A percentile compares a stretch with the other conserved stretches of the same genome.
These are phyloP conservation scores for Caenorhabditis latens DNA, from an alignment of 1,140 invertebrate species.

Conservation along the genomic window DNA sequence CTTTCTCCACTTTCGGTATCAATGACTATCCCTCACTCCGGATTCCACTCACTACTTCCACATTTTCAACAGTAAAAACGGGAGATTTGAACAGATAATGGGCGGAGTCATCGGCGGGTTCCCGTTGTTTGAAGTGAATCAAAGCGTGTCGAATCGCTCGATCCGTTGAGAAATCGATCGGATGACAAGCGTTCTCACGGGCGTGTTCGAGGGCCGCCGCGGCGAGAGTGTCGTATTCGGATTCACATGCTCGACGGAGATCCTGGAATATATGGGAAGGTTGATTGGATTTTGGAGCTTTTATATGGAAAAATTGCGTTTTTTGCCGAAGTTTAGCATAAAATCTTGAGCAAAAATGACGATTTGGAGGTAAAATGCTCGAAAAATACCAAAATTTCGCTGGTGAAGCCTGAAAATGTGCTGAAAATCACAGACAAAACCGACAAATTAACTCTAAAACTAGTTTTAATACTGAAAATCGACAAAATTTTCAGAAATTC, in stretches of 20 bases:
- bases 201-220: slow-evolving; percentile 10
- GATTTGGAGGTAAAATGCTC: too few relatives aligned
- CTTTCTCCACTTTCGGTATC: background rate
- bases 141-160: background rate
- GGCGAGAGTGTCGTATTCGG: slow-evolving; percentile 23
- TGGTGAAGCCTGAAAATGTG: too few relatives aligned
- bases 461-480: too few relatives aligned
- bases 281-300: too few relatives aligned
- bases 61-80: background rate
- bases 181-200: background rate
- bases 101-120: background rate
- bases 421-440: too few relatives aligned
- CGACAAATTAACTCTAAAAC: too few relatives aligned
- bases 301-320: too few relatives aligned
- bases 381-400: too few relatives aligned
- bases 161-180: background rate
- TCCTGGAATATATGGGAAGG: too few relatives aligned
- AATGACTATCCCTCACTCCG: background rate
- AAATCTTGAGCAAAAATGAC: too few relatives aligned
- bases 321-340: too few relatives aligned
- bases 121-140: background rate
- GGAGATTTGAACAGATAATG: background rate
- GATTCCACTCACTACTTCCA: slow-evolving; percentile 4
- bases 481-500: too few relatives aligned
- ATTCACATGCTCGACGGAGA: background rate